These are phyloP conservation scores for Pangasius krempfi DNA, from an alignment of 2,797 vertebrate species.

Conservation along the genomic window DNA sequence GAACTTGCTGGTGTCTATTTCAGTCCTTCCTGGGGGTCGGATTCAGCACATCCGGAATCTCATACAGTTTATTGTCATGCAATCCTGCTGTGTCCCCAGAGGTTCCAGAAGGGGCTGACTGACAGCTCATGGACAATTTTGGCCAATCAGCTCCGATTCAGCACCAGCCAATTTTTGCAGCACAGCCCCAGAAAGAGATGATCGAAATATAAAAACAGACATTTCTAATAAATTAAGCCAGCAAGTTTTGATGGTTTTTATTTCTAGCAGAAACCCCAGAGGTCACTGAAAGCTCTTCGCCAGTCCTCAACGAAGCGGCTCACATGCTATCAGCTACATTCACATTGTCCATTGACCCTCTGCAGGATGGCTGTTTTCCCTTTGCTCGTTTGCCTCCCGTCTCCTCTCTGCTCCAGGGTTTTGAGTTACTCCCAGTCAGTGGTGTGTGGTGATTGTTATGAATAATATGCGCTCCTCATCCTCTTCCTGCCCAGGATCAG, in stretches of 20 bases:
- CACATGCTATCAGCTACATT: constrained; percentile 18
- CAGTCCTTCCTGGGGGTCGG: constrained; percentile 82
- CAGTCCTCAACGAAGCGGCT: constrained; percentile 1
- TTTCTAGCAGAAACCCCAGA: constrained; percentile 41
- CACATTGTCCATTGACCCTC: constrained; percentile 39
- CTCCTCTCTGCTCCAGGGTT: constrained; percentile 49
- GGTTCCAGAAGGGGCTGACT: constrained; percentile 66
- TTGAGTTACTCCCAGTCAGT: constrained; percentile 60
- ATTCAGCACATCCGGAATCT: constrained; percentile 83
- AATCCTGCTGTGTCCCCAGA: constrained; percentile 75
- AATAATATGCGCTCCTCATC: constrained; percentile 62
- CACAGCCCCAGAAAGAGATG: constrained; percentile 16
- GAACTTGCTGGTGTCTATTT: constrained; percentile 82
- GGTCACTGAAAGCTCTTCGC: constrained; percentile 44
- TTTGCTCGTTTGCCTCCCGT: constrained; percentile 38
- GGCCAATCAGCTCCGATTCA: constrained; percentile 47
- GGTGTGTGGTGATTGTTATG: constrained; percentile 63
- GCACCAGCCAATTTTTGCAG: constrained; percentile 29
- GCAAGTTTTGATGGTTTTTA: constrained; percentile 45
- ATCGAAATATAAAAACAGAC: constrained; percentile 40
- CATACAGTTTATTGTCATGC: constrained; percentile 85
- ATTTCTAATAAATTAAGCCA: constrained; percentile 50
- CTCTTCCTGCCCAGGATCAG: constrained; percentile 62
- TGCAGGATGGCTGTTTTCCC: constrained; percentile 34
- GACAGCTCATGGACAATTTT: constrained; percentile 47